Evolutionary conservation across 2,888 invertebrate genomes (phyloP), one percentile per base, ranked within the genome.

Genomic region (Thymelicus sylvestris): DNA sequence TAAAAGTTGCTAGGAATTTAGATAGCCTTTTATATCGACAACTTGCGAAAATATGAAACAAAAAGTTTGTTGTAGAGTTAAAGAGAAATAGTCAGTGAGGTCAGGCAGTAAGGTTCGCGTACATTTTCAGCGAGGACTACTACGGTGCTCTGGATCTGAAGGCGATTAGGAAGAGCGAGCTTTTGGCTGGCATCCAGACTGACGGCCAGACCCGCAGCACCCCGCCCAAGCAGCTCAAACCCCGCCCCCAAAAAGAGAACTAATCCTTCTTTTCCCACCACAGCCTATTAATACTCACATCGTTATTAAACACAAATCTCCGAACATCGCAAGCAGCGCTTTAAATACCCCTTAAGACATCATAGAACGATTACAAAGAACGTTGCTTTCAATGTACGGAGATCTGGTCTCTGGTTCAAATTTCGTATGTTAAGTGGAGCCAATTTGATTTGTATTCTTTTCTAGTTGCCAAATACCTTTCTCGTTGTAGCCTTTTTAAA

Each of bases 101-200:
- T 87, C 86, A 86, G 89, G 90, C 86, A 88, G 91, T 92, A 92
- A 92, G 92, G 88, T 90, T 79, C 86, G 87, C 90, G 86, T 92
- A 86, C 89, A 87, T 91, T 92, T 96, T 95, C 97, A 98, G 98
- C 95, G 98, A 98, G 96, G 98, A 98, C 96, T 98, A 98, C 96
- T 98, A 98, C 88, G 98, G 98, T 81, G 98, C 98, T 93, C 94
- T 98, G 96, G 98, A 98, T 94, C 95, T 98, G 95, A 98, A 98
- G 96, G 96, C 96, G 94, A 97, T 98, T 96, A 96, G 97, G 94
- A 98, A 98, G 96, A 97, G 97, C 94, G 98, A 98, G 94, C 96
- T 98, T 82, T 95, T 97, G 87, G 95, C 97, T 83, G 98, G 98
- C 82, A 95, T 97, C 83, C 95, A 95, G 83, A 94, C 94, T 86